Evolutionary conservation across 2,797 vertebrate species (phyloP).

Genomic region (Poeciliopsis gracilis): DNA sequence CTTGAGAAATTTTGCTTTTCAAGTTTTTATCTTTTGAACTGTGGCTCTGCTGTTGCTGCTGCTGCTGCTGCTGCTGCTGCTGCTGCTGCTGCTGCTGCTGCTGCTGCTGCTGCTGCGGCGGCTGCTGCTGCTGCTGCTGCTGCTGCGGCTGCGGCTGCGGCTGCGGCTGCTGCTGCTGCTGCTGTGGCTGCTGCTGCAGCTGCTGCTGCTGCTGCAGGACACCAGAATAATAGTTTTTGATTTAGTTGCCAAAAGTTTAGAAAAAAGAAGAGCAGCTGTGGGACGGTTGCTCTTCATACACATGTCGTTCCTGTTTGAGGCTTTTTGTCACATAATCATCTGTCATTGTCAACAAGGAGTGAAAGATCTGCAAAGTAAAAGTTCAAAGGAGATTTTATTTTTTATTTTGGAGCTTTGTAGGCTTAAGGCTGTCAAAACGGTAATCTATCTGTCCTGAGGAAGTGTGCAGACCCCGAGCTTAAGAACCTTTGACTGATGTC

Average conservation of each 20-base stretch:
- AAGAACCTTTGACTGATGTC: constrained; percentile 47
- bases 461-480: constrained; percentile 45
- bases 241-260: background rate
- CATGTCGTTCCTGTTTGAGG: constrained; percentile 6
- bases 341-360: constrained; percentile 23
- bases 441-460: constrained; percentile 67
- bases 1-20: background rate
- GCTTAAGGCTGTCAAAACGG: constrained; percentile 61
- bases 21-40: background rate
- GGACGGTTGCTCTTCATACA: background rate
- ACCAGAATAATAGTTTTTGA: background rate
- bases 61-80: too few species aligned
- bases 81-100: too few species aligned
- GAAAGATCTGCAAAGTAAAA: constrained; percentile 25
- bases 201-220: constrained; percentile 6
- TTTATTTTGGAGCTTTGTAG: constrained; percentile 49
- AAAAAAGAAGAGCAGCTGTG: background rate
- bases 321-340: constrained; percentile 8
- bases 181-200: too few species aligned
- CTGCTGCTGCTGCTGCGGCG: too few species aligned
- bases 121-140: too few species aligned
- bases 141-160: too few species aligned
- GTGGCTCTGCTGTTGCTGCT: background rate
- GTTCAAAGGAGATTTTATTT: constrained; percentile 42
- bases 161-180: too few species aligned